These are phyloP conservation scores for Cairina moschata DNA, from an alignment of 2,113 vertebrate species.

Conservation along the genomic window DNA sequence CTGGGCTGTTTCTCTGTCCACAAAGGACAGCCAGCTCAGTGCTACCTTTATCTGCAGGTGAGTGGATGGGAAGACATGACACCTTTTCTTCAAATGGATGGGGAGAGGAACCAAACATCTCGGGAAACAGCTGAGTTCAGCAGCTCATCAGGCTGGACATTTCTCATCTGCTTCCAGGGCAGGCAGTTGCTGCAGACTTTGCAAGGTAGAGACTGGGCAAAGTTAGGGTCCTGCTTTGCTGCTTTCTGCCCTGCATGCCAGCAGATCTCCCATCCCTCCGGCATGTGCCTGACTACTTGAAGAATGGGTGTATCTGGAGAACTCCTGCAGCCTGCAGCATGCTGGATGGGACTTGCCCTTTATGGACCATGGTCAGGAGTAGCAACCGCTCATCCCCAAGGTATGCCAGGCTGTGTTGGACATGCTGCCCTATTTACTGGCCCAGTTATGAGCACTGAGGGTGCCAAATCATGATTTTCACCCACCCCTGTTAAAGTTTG, in stretches of 20 bases:
- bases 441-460: neutral
- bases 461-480: neutral
- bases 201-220: neutral
- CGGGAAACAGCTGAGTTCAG: neutral
- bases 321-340: neutral
- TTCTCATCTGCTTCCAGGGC: neutral
- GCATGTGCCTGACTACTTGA: neutral
- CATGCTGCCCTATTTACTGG: neutral
- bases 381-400: rapidly evolving
- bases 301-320: neutral
- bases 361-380: neutral
- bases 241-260: rapidly evolving
- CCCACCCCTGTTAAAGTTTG: neutral
- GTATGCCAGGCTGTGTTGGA: neutral
- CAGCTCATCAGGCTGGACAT: rapidly evolving
- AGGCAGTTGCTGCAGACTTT: neutral
- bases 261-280: neutral
- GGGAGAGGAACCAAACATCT: neutral
- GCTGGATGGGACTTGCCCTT: neutral
- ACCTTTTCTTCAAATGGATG: neutral
- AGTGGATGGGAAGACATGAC: neutral
- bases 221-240: neutral
- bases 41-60: neutral
- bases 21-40: rapidly evolving
- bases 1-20: neutral